Conservation (phyloP, 2,888 invertebrate species). For the Noctua comes region DNA sequence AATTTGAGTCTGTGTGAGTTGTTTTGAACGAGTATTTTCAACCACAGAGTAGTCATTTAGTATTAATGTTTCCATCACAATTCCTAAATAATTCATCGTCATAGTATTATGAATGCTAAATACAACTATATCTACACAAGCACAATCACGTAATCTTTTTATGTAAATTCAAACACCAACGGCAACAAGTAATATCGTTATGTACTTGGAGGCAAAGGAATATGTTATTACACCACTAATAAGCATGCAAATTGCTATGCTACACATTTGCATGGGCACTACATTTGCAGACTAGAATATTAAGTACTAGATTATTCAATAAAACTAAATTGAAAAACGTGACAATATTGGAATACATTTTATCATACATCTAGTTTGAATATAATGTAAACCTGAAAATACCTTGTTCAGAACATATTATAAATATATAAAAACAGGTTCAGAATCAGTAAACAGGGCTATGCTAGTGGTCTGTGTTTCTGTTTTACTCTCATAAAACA, state of each 20-base stretch:
- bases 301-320: conserved; percentile 6
- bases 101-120: not conserved
- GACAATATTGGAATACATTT: not conserved
- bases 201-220: conserved; percentile 31
- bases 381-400: not conserved
- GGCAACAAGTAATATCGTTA: conserved; percentile 13
- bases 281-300: not conserved
- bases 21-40: not conserved
- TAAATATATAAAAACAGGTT: not conserved
- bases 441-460: not conserved
- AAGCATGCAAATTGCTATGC: conserved; percentile 32
- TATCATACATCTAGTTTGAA: not conserved
- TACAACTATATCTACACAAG: not conserved
- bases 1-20: too few relatives aligned
- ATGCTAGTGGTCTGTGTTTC: not conserved
- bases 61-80: not conserved
- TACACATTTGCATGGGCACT: conserved; percentile 12
- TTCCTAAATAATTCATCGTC: not conserved
- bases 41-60: not conserved
- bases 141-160: not conserved
- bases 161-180: conserved; percentile 26
- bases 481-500: not conserved
- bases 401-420: not conserved
- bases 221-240: conserved; percentile 28
- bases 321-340: not conserved